phyloP scores from a whole-genome alignment of 2,888 invertebrate genomes.

The Abrostola tripartita region DNA sequence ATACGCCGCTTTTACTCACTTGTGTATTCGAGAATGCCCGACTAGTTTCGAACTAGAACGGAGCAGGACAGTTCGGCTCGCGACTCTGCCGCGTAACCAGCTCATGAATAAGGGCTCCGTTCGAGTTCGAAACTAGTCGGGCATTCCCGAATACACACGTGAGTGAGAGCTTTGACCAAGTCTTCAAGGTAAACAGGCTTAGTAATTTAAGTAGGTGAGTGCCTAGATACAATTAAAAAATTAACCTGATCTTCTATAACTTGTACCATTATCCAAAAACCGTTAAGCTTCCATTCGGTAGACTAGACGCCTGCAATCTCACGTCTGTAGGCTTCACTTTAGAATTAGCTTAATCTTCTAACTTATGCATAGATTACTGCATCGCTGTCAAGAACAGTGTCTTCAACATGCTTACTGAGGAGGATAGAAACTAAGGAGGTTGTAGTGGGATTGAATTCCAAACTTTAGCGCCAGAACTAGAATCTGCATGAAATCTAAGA shows the following conservation, averaged over 20 bases:
- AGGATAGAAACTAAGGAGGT: background rate
- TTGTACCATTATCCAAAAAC: constrained; percentile 11
- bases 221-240: too few relatives aligned
- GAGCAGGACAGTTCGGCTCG: too few relatives aligned
- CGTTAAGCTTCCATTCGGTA: constrained; percentile 18
- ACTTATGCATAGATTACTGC: constrained; percentile 18
- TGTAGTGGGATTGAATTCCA: background rate
- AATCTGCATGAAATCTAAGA: background rate
- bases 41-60: too few relatives aligned
- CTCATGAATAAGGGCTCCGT: too few relatives aligned
- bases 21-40: too few relatives aligned
- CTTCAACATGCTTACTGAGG: background rate
- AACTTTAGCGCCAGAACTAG: background rate
- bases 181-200: too few relatives aligned
- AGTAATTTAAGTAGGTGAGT: too few relatives aligned
- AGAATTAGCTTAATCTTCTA: constrained; percentile 22
- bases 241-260: background rate
- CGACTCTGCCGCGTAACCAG: too few relatives aligned
- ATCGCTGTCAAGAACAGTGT: background rate
- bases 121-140: too few relatives aligned
- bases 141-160: too few relatives aligned
- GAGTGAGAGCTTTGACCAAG: too few relatives aligned
- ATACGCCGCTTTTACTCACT: too few relatives aligned
- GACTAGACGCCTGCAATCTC: constrained; percentile 15
- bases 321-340: constrained; percentile 7